Evolutionary conservation across 2,113 vertebrate genomes (phyloP).

Genomic region (Psittacus erithacus): DNA sequence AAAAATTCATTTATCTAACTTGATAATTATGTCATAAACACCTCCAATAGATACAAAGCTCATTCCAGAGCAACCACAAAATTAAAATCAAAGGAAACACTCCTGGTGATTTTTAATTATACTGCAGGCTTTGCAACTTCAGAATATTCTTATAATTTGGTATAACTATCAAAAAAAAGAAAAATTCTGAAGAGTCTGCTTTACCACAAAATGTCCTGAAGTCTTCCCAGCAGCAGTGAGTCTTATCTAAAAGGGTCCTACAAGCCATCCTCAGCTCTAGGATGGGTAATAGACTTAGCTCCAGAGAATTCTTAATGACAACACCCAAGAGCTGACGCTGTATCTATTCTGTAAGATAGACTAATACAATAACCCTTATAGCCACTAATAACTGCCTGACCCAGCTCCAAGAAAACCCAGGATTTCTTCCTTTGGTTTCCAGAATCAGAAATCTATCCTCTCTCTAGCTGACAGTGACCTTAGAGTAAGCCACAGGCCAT

Average conservation of each 20-base stretch:
- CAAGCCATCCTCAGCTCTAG: not conserved
- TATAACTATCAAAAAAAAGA: not conserved
- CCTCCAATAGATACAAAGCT: not conserved
- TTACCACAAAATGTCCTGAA: not conserved
- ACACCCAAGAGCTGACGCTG: not conserved
- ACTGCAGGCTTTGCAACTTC: not conserved
- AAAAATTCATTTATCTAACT: not conserved
- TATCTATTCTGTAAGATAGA: not conserved
- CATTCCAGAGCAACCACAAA: not conserved
- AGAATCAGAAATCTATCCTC: not conserved
- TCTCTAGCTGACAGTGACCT: not conserved
- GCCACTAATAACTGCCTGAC: not conserved
- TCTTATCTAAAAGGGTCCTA: not conserved
- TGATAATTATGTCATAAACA: not conserved
- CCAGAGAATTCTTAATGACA: not conserved
- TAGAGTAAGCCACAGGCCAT: not conserved
- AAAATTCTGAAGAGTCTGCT: not conserved
- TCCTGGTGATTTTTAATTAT: not conserved
- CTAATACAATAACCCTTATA: not conserved
- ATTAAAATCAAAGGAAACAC: not conserved
- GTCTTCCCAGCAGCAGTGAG: not conserved
- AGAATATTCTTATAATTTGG: not conserved
- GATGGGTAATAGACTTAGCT: not conserved
- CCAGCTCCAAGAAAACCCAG: not conserved
- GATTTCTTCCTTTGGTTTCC: not conserved